Conservation (phyloP, 2,888 invertebrate species). For the Nowickia ferox region DNA sequence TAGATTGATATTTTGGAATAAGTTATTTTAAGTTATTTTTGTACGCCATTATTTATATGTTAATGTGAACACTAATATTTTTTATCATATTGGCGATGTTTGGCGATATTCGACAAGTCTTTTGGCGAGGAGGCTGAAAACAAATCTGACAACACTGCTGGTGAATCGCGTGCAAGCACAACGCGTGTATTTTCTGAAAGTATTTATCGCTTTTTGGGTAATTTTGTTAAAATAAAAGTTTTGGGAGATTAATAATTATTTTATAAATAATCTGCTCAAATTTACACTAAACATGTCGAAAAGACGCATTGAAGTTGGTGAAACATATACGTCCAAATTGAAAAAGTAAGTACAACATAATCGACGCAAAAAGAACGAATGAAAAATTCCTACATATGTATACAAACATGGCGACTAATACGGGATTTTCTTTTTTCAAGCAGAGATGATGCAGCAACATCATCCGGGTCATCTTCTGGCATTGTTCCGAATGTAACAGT, state of each 20-base stretch:
- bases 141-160: too few relatives aligned
- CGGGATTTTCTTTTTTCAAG: not conserved
- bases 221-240: not conserved
- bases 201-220: not conserved
- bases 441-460: slow-evolving; percentile 56
- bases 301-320: slow-evolving; percentile 93
- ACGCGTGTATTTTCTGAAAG: not conserved
- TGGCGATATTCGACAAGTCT: too few relatives aligned
- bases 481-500: slow-evolving; percentile 16
- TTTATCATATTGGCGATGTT: too few relatives aligned
- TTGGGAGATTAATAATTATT: not conserved
- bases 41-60: too few relatives aligned
- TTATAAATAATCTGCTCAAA: slow-evolving; percentile 17
- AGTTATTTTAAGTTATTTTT: too few relatives aligned
- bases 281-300: slow-evolving; percentile 86
- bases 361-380: slow-evolving; percentile 8
- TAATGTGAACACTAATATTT: too few relatives aligned
- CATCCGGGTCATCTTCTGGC: slow-evolving; percentile 5
- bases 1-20: too few relatives aligned
- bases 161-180: slow-evolving; percentile 7
- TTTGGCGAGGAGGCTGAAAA: too few relatives aligned
- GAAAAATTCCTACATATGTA: not conserved
- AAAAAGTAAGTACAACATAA: slow-evolving; percentile 86
- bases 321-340: slow-evolving; percentile 88
- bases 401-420: slow-evolving; percentile 48